Evolutionary conservation across 2,888 invertebrate genomes (phyloP), one percentile per base, ranked within the genome.

Genomic region (Idaea biselata): DNA sequence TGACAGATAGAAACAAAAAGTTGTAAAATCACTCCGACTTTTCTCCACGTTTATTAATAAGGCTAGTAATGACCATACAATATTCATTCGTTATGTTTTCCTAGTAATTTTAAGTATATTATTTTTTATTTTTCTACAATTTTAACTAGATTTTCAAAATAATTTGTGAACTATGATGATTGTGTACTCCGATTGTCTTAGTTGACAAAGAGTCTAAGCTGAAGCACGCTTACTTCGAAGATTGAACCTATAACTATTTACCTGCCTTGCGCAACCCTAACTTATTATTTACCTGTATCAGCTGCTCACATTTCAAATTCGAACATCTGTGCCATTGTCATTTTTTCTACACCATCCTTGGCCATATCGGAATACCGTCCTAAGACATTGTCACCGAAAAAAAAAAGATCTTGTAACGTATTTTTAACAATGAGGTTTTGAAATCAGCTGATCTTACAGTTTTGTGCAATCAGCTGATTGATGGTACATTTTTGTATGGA

Each of bases 321-420:
- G 62, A 68, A 74, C 80, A 81, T 79, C 80, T 81, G 80, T 72
- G 69, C 68, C 66, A 71, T 75, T 77, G 68, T 73, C 18, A 61
- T 66, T 63, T 74, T 77, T 74, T 70, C 72, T 32, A 8, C 75
- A 75, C 74, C 80, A 79, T 79, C 79, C 63, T 61, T 14, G 44
- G 44, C 6, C 55, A 4, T 55, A 16, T 55, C 1, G 7, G 16
- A 55, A 55, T 16, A 17, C 17, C 17, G 16, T 55, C 8, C 17
- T 55, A 17, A 17, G 55, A 16, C 55, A 55, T 55, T 17, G 55
- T 17, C 55, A 16, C 8, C 55, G 17, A 16, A 55, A 55, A 55
- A 16, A 55, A 55, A 55, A 55, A 55, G 14, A 44, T 14, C 44
- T 44, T 44, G 44, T 44, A 44, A 44, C 44, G 44, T 44, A 44